A percentile compares a stretch with the other conserved stretches of the same genome.
Evolutionary conservation across 2,797 vertebrate genomes (phyloP).

Genomic region (Luscinia megarhynchos): DNA sequence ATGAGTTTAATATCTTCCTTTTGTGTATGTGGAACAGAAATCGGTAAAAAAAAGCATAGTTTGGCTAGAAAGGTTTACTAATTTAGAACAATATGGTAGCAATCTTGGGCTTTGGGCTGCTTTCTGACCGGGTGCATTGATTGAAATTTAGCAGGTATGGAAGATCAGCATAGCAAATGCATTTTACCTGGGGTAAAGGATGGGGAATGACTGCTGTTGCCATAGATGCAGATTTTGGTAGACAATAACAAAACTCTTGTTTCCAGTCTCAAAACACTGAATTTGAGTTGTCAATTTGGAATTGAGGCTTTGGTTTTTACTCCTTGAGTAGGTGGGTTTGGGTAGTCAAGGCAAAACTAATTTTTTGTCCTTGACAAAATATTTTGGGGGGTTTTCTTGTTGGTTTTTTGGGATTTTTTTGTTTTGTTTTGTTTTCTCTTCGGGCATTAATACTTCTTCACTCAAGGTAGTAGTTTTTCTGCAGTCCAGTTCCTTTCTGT

Average conservation of each 20-base stretch:
- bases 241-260: neutral
- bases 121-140: neutral
- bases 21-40: neutral
- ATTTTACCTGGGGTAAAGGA: neutral
- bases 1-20: neutral
- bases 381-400: neutral
- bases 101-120: neutral
- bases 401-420: no score
- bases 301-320: neutral
- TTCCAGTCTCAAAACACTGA: neutral
- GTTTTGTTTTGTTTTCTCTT: neutral
- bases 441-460: neutral
- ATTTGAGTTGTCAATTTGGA: neutral
- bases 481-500: neutral
- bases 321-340: neutral
- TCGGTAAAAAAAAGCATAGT: neutral
- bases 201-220: neutral
- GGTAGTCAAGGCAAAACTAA: neutral
- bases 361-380: neutral
- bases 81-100: neutral
- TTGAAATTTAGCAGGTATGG: neutral
- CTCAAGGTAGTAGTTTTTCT: neutral
- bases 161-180: neutral
- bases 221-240: neutral
- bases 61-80: neutral